Percentiles rank a stretch among this genome's conserved stretches.
phyloP scores from a whole-genome alignment of 2,888 invertebrate species.

The Leucania comma region DNA sequence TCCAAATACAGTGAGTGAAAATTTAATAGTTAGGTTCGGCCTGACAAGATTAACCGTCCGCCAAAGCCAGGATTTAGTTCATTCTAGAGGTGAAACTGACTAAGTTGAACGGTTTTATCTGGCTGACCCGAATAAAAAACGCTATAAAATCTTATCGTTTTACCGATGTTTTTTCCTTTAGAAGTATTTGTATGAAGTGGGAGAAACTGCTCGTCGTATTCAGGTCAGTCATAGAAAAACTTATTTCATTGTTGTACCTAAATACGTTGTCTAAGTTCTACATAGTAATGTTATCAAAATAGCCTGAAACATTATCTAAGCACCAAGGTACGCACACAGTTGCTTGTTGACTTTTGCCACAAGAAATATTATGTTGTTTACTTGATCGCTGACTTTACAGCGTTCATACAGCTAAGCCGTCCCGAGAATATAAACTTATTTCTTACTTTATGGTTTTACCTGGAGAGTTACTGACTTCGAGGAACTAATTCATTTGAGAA shows the following conservation, averaged over 20 bases:
- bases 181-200: not conserved
- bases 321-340: constrained; percentile 12
- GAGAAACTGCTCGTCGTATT: not conserved
- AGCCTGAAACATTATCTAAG: constrained; percentile 4
- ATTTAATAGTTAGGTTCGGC: not conserved
- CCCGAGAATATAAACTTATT: constrained; percentile 74
- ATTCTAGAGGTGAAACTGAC: not conserved
- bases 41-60: not conserved
- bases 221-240: not conserved
- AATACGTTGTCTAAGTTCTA: constrained; percentile 4
- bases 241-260: not conserved
- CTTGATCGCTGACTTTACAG: constrained; percentile 73
- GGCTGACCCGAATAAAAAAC: constrained; percentile 2
- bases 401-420: constrained; percentile 71
- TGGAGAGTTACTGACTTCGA: constrained; percentile 46
- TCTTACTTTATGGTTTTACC: constrained; percentile 68
- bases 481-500: constrained; percentile 16
- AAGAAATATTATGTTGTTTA: constrained; percentile 78
- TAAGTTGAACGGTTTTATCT: not conserved
- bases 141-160: not conserved
- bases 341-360: constrained; percentile 49
- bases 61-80: not conserved
- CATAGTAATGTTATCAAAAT: constrained; percentile 17
- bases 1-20: not conserved
- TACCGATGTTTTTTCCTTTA: not conserved